phyloP scores from a whole-genome alignment of 2,888 invertebrate genomes.

The Oscheius onirici region DNA sequence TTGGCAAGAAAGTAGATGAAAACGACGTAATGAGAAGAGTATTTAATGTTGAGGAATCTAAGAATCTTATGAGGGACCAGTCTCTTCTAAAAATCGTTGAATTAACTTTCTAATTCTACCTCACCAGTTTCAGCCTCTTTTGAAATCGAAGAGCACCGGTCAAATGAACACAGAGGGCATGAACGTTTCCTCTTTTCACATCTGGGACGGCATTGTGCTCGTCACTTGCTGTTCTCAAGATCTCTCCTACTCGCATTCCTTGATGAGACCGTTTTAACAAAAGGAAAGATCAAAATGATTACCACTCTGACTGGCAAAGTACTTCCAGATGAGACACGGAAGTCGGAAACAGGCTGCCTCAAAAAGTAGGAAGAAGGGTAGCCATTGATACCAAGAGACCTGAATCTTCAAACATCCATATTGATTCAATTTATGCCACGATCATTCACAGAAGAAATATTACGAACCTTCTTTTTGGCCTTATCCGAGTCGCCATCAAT shows the following conservation, averaged over 20 bases:
- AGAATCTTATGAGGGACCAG: slow-evolving; percentile 61
- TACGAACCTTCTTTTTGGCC: slow-evolving; percentile 31
- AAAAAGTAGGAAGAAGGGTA: slow-evolving; percentile 68
- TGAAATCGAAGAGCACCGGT: slow-evolving; percentile 68
- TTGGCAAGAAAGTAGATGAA: slow-evolving; percentile 67
- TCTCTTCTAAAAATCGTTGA: slow-evolving; percentile 55
- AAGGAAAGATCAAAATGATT: background rate
- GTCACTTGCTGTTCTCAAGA: slow-evolving; percentile 59
- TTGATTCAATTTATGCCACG: background rate
- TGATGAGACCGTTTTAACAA: background rate
- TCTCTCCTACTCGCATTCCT: slow-evolving; percentile 70
- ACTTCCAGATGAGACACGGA: slow-evolving; percentile 69
- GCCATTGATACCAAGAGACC: slow-evolving; percentile 64
- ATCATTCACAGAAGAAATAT: background rate
- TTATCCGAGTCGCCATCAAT: slow-evolving; percentile 37
- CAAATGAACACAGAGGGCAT: slow-evolving; percentile 64
- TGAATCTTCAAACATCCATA: slow-evolving; percentile 4
- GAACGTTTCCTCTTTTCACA: slow-evolving; percentile 64
- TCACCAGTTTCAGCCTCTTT: slow-evolving; percentile 62
- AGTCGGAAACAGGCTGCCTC: slow-evolving; percentile 68
- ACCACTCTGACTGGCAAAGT: slow-evolving; percentile 69
- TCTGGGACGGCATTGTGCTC: slow-evolving; percentile 68
- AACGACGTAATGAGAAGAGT: slow-evolving; percentile 61
- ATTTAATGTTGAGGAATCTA: slow-evolving; percentile 62
- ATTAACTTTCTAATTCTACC: background rate